Conservation (phyloP, 2,113 vertebrate genomes). For the Myocastor coypus region DNA sequence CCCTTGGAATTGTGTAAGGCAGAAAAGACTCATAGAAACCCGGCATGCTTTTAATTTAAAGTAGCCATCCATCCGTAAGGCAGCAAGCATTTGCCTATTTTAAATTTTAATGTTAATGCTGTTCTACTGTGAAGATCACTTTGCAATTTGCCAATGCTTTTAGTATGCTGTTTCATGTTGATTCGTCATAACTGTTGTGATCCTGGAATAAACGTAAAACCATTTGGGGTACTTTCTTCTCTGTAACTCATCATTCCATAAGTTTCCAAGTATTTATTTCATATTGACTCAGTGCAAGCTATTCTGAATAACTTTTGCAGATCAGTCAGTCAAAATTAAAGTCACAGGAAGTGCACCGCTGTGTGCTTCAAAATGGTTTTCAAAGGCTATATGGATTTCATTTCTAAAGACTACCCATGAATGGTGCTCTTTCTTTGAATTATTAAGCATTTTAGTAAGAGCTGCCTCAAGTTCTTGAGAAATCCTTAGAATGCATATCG, state of each 20-base stretch:
- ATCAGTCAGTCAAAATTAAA: not conserved
- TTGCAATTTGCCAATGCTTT: not conserved
- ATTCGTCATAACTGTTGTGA: not conserved
- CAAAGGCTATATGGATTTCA: not conserved
- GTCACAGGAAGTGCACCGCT: not conserved
- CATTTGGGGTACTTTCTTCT: not conserved
- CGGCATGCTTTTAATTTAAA: not conserved
- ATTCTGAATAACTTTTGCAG: not conserved
- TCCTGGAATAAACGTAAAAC: constrained; percentile 25
- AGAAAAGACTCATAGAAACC: not conserved
- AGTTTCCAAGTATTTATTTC: not conserved
- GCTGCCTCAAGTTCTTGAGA: constrained; percentile 14
- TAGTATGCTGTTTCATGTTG: not conserved
- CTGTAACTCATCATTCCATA: not conserved
- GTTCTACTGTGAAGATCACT: not conserved
- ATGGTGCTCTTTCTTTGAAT: constrained; percentile 13
- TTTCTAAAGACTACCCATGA: not conserved
- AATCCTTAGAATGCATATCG: constrained; percentile 2
- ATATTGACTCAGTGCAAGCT: not conserved
- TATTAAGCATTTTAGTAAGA: constrained; percentile 5
- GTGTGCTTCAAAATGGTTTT: constrained; percentile 25
- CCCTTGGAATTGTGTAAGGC: not conserved
- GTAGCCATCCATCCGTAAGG: not conserved
- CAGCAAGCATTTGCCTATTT: not conserved
- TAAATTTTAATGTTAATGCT: not conserved